Evolutionary conservation across 2,888 invertebrate species (phyloP).

Genomic region (Dioctria rufipes): DNA sequence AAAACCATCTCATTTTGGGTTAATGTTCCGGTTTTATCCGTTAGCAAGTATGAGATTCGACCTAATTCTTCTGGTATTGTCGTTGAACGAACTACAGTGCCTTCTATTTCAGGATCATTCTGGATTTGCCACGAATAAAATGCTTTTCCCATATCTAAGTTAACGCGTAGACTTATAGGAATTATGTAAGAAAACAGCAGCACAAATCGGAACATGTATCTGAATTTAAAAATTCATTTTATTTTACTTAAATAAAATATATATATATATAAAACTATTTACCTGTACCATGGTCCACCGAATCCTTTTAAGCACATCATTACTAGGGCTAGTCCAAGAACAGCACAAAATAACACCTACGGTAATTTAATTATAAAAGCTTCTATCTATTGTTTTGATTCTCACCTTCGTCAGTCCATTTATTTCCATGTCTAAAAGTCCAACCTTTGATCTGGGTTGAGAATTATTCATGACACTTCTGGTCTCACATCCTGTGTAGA

Average conservation of each 20-base stretch:
- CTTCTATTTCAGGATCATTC: conserved; percentile 91
- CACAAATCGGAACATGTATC: conserved; percentile 96
- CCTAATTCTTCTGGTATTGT: conserved; percentile 99
- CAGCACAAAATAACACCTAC: conserved; percentile 88
- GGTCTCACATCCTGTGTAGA: conserved; percentile 96
- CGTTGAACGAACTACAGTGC: conserved; percentile 96
- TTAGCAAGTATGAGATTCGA: conserved; percentile 94
- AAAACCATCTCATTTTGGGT: conserved; percentile 99
- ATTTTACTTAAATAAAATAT: not conserved
- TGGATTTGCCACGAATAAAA: conserved; percentile 98
- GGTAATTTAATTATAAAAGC: conserved; percentile 26
- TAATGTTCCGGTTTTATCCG: conserved; percentile 98
- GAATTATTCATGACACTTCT: conserved; percentile 99
- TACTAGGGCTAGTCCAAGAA: conserved; percentile 89
- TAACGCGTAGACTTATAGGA: conserved; percentile 97
- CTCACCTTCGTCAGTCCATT: conserved; percentile 93
- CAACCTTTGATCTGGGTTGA: conserved; percentile 95
- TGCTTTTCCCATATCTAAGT: conserved; percentile 98
- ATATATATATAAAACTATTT: conserved; percentile 18
- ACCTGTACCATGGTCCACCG: conserved; percentile 91
- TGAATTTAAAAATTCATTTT: conserved; percentile 8
- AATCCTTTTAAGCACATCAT: conserved; percentile 98
- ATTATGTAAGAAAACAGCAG: conserved; percentile 99
- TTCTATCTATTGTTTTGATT: not conserved
- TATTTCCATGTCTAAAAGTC: conserved; percentile 94